Percentiles rank a stretch among this genome's conserved stretches.
Conservation (phyloP, 2,888 invertebrate genomes). For the Fabriciana adippe region DNA sequence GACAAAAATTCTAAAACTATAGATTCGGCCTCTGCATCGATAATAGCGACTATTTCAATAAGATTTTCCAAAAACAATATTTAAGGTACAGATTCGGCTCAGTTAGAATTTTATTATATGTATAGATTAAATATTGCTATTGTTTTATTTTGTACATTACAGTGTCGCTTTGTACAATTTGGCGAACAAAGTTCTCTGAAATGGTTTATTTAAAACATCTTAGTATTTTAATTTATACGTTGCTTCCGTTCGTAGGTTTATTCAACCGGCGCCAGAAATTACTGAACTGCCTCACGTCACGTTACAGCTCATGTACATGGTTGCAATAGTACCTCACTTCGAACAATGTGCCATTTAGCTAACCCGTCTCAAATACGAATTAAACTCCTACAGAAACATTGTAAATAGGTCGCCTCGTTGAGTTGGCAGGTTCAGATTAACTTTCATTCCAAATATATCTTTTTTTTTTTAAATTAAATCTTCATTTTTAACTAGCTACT, state of each 20-base stretch:
- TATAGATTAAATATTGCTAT: no score
- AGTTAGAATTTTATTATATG: no score
- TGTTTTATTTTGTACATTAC: no score
- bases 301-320: conserved; percentile 42
- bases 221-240: conserved; percentile 38
- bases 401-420: conserved; percentile 29
- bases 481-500: no score
- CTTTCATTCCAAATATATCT: background rate
- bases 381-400: conserved; percentile 32
- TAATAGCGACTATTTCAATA: no score
- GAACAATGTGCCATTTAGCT: conserved; percentile 36
- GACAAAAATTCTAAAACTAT: no score
- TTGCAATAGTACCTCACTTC: conserved; percentile 25
- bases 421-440: conserved; percentile 23
- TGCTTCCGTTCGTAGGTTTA: conserved; percentile 38
- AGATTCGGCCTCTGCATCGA: no score
- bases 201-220: conserved; percentile 33
- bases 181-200: conserved; percentile 20
- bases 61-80: no score
- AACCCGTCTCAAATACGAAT: conserved; percentile 33
- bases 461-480: background rate
- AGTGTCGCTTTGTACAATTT: background rate
- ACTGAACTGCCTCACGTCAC: conserved; percentile 49
- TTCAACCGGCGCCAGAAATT: conserved; percentile 39
- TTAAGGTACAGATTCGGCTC: no score